Evolutionary conservation across 2,113 vertebrate species (phyloP).

Genomic region (Myotis brandtii): DNA sequence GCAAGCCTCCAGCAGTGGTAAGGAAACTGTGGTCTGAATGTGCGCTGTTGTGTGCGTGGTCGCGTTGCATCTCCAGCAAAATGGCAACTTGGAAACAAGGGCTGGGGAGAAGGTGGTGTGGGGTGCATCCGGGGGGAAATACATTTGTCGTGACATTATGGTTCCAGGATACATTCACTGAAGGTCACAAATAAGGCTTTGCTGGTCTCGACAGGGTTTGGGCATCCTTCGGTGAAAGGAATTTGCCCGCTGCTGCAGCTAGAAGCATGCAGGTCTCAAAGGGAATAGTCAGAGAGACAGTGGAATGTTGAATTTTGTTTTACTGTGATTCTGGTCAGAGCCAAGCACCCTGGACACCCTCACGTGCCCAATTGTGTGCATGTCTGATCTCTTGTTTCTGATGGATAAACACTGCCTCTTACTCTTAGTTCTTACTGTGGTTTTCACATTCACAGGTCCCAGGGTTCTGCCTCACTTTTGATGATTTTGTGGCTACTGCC

Average conservation of each 20-base stretch:
- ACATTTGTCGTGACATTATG: background rate
- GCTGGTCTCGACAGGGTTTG: background rate
- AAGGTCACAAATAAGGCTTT: slow-evolving; percentile 35
- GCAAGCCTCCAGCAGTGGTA: slow-evolving; percentile 94
- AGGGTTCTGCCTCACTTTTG: background rate
- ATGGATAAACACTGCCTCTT: background rate
- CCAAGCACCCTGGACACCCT: background rate
- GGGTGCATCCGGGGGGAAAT: background rate
- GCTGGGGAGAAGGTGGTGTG: slow-evolving; percentile 58
- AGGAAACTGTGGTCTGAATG: slow-evolving; percentile 87
- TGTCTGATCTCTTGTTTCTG: slow-evolving; percentile 18
- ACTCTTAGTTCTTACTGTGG: background rate
- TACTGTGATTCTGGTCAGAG: background rate
- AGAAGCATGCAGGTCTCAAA: background rate
- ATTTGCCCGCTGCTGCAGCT: background rate
- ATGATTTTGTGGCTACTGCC: background rate
- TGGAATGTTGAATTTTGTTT: slow-evolving; percentile 21
- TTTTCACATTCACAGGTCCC: background rate
- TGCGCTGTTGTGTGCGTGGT: slow-evolving; percentile 72
- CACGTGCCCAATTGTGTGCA: background rate
- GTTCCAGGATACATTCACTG: background rate
- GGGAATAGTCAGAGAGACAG: background rate
- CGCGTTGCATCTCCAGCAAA: slow-evolving; percentile 69
- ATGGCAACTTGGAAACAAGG: background rate
- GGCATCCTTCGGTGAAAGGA: background rate